Percentiles rank a stretch among this genome's conserved stretches.
Evolutionary conservation across 2,888 invertebrate genomes (phyloP).

Genomic region (Leucophenga maculata): DNA sequence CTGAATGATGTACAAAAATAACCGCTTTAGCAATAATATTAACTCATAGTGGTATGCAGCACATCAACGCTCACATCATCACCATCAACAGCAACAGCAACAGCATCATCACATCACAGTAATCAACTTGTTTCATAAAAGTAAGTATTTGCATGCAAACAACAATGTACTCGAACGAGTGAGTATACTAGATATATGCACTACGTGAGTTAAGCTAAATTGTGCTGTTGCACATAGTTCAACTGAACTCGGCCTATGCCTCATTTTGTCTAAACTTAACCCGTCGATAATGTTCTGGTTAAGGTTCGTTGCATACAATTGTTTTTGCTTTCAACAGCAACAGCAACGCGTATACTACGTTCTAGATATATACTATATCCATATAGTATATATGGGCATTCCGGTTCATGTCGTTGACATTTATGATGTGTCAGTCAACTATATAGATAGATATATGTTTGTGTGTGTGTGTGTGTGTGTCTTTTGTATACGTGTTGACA

Average conservation of each 20-base stretch:
- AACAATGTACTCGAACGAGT: no score
- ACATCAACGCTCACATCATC: slow-evolving; percentile 27
- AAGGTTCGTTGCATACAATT: slow-evolving; percentile 33
- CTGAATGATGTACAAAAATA: slow-evolving; percentile 30
- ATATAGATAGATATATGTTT: slow-evolving; percentile 8
- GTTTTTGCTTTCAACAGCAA: background rate
- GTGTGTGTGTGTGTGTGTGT: background rate
- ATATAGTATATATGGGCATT: slow-evolving; percentile 34
- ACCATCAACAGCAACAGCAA: slow-evolving; percentile 17
- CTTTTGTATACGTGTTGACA: background rate
- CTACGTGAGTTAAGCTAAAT: no score
- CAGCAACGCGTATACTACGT: background rate
- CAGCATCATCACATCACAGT: background rate
- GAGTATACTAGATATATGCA: no score
- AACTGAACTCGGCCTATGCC: slow-evolving; percentile 42
- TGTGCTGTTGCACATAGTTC: slow-evolving; percentile 31
- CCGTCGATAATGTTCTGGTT: no score
- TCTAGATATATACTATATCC: no score
- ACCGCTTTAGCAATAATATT: slow-evolving; percentile 51
- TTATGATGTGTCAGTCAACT: slow-evolving; percentile 57
- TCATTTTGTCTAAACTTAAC: no score
- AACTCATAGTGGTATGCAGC: slow-evolving; percentile 27
- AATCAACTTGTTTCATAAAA: no score
- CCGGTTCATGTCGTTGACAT: slow-evolving; percentile 56
- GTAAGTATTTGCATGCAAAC: no score